Evolutionary conservation across 92 coral and sea anemone species (phyloP), one percentile per base, ranked within the genome.

Genomic region (Phenganax stokvisi): DNA sequence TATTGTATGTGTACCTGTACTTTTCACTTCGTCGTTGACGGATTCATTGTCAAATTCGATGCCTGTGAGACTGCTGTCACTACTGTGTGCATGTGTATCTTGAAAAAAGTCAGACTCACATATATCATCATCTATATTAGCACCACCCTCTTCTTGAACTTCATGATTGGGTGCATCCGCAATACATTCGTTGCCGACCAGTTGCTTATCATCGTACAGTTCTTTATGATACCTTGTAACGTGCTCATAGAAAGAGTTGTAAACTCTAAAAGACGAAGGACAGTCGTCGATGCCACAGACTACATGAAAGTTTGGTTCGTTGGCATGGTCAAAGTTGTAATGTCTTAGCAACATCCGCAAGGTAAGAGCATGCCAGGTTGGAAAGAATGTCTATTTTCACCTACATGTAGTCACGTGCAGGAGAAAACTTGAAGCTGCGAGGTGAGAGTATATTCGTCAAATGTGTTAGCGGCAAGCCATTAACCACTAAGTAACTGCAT

Each of bases 191-290:
- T 75, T 37, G 37, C n/a, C 47, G 27, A 6, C 66, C 66, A 12
- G 12, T 3, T 16, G n/a, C 52, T 75, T 56, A 5, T 74, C 61
- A 44, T 74, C 29, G 27, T 74, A 74, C 11, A 47, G 53, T 20
- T 54, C 72, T 51, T 80, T 71, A 55, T 85, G 88, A 3, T 69
- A 61, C 64, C 53, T 69, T 52, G 59, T 53, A 67, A 80, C 80
- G 30, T 85, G 88, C 64, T 69, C 75, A 70, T 85, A 79, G 44
- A 80, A 80, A 57, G 84, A 78, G 71, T 80, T 76, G 57, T 71
- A 85, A 62, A 79, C 64, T 11, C 16, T 71, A 68, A 79, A 85
- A 10, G 80, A 51, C 61, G 75, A 58, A 44, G 83, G 75, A 54
- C 88, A 85, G 58, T 64, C 72, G 60, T 56, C 77, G 16, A 80